These are phyloP conservation scores for Conus ventricosus DNA, from an alignment of 1,140 invertebrate species.

Conservation along the genomic window DNA sequence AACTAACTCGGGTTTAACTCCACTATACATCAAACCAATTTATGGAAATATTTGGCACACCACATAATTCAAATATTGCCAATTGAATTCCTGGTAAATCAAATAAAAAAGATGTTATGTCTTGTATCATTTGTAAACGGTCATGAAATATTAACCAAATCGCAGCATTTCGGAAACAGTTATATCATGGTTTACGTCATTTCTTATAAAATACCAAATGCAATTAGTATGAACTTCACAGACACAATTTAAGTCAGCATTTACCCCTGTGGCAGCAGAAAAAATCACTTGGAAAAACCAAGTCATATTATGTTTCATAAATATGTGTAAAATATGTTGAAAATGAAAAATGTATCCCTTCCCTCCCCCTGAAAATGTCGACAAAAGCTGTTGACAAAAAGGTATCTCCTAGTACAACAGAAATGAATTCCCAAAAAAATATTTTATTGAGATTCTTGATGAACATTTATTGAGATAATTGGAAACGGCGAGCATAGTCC, in stretches of 20 bases:
- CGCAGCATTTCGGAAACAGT: not conserved
- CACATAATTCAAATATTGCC: too few species aligned
- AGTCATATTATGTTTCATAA: not conserved
- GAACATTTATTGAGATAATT: not conserved
- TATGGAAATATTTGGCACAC: not conserved
- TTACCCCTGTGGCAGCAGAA: not conserved
- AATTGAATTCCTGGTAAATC: too few species aligned
- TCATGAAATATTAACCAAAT: not conserved
- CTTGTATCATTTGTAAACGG: not conserved
- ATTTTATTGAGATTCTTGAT: not conserved
- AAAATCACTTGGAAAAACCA: not conserved
- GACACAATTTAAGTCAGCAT: not conserved
- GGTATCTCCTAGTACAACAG: too few species aligned
- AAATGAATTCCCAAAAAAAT: not conserved
- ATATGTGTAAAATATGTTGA: not conserved
- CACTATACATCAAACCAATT: not conserved
- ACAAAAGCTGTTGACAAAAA: not conserved
- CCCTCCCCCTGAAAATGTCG: not conserved
- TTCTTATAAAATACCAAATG: not conserved
- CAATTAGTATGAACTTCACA: not conserved
- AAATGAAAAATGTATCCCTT: not conserved
- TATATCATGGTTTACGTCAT: not conserved
- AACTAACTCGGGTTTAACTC: not conserved
- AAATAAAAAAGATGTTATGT: not conserved
- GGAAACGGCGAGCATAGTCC: not conserved